Evolutionary conservation across 2,888 invertebrate genomes (phyloP).

Genomic region (Pyrrhosoma nymphula): DNA sequence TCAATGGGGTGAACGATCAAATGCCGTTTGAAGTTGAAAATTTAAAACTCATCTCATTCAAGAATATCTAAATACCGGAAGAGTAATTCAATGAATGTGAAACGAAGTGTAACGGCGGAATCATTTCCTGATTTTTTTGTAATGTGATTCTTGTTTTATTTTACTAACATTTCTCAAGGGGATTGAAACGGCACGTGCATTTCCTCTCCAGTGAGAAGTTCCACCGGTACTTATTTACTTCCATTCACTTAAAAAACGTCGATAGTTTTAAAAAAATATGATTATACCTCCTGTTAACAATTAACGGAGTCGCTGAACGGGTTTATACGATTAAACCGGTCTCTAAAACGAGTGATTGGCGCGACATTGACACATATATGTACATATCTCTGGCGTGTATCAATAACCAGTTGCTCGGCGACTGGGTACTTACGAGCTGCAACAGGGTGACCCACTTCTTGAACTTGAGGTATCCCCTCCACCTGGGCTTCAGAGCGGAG

Average conservation of each 20-base stretch:
- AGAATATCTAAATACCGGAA: too few species aligned
- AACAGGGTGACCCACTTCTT: slow-evolving; percentile 61
- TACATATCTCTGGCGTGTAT: not conserved
- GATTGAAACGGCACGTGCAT: not conserved
- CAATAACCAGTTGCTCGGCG: not conserved
- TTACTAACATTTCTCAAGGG: not conserved
- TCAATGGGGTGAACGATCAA: too few species aligned
- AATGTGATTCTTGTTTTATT: not conserved
- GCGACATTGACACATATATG: slow-evolving; percentile 16
- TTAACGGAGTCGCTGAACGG: not conserved
- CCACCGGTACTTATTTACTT: not conserved
- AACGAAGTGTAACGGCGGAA: not conserved
- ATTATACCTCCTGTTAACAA: not conserved
- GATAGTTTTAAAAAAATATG: not conserved
- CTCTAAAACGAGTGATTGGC: not conserved
- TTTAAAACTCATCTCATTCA: too few species aligned
- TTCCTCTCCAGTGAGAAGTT: not conserved
- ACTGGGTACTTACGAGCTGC: slow-evolving; percentile 51
- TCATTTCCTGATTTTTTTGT: not conserved
- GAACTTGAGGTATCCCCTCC: slow-evolving; percentile 51
- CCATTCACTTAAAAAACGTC: not conserved
- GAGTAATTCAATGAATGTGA: too few species aligned
- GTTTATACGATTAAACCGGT: not conserved
- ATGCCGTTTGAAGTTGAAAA: too few species aligned
- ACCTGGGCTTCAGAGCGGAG: slow-evolving; percentile 50